Evolutionary conservation across 2,888 invertebrate genomes (phyloP), one percentile per base, ranked within the genome.

Genomic region (Lagria hirta): DNA sequence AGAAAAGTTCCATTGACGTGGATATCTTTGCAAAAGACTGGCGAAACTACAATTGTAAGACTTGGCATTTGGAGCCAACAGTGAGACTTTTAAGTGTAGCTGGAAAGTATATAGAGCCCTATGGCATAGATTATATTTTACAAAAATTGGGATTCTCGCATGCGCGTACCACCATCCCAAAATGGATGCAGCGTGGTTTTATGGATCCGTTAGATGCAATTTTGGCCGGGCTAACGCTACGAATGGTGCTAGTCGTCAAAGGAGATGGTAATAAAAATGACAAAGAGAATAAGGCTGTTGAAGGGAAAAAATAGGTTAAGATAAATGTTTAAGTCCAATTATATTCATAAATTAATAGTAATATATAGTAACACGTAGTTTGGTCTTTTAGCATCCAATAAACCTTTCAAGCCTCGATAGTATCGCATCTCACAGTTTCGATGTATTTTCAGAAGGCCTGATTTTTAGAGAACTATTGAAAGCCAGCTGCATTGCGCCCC

Each of bases 101-200:
- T 17, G 96, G 96, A 29, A 94, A 94, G 72, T 90, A 93, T 60
- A 95, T 98, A 62, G 97, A 98, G 71, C 97, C 98, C 1, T 97
- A 97, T 66, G 97, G 97, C 34, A 93, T 98, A 48, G 98, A 99
- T 76, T 97, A 95, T 72, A 96, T 99, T 64, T 80, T 99, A 33
- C 95, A 97, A 75, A 96, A 97, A 74, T 78, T 99, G 23, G 97
- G 97, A 27, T 98, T 99, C 72, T 86, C 91, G 45, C 98, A 99
- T 74, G 97, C 98, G 6, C 81, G 97, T 53, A 94, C 92, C 54
- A 99, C 99, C 41, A 99, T 99, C 67, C 99, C 99, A 43, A 99
- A 99, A 75, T 99, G 98, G 95, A 83, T 98, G 76, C 99, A 99
- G 73, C 80, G 99, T 38, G 98, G 98, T 7, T 89, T 96, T 60